Evolutionary conservation across 2,888 invertebrate genomes (phyloP).

Genomic region (Troides aeacus): DNA sequence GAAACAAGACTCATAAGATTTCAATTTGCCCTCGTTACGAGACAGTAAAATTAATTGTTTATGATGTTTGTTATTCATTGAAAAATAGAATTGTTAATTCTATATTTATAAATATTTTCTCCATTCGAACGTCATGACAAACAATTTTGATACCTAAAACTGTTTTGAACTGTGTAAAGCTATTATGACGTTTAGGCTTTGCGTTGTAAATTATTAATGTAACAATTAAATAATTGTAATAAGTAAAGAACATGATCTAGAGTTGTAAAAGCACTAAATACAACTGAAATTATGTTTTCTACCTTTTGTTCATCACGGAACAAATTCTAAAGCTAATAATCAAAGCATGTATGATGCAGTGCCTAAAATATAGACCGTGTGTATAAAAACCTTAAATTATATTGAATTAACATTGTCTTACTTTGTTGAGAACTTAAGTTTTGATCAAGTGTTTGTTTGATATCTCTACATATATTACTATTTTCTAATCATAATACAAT

Average conservation of each 20-base stretch:
- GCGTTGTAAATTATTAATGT: slow-evolving; percentile 9
- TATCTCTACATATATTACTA: neutral
- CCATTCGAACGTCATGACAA: slow-evolving; percentile 43
- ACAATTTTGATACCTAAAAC: slow-evolving; percentile 46
- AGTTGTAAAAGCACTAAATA: too few species aligned
- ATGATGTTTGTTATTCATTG: slow-evolving; percentile 54
- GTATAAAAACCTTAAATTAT: too few species aligned
- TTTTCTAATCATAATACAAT: neutral
- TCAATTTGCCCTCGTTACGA: slow-evolving; percentile 77
- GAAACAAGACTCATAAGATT: slow-evolving; percentile 73
- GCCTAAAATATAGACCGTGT: too few species aligned
- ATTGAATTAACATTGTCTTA: too few species aligned
- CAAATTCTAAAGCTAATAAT: too few species aligned
- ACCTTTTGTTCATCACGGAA: too few species aligned
- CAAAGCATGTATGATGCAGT: too few species aligned
- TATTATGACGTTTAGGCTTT: slow-evolving; percentile 1
- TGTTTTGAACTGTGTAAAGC: slow-evolving; percentile 29
- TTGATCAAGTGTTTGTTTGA: neutral
- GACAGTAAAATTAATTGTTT: slow-evolving; percentile 49
- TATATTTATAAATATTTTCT: slow-evolving; percentile 34
- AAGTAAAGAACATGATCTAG: too few species aligned
- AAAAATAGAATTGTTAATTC: slow-evolving; percentile 36
- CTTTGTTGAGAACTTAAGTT: neutral
- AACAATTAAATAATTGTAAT: neutral
- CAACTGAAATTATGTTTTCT: too few species aligned